These are phyloP conservation scores for Smutsia gigantea DNA, from an alignment of 2,797 vertebrate species.

Conservation along the genomic window DNA sequence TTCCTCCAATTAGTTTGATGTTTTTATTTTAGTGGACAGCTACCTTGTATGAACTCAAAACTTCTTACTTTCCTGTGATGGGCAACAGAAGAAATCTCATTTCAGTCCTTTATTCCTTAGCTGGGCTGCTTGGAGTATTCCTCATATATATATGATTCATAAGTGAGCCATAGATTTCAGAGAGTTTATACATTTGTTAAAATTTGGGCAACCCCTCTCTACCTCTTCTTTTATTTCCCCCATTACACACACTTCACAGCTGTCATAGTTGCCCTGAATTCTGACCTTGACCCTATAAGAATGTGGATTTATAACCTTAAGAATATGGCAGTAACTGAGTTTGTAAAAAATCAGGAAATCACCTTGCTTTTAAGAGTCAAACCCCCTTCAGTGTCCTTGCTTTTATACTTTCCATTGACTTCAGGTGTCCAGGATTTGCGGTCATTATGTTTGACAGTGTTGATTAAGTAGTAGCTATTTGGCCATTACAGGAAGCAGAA, in stretches of 20 bases:
- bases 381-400: background rate
- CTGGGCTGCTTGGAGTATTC: background rate
- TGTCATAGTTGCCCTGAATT: background rate
- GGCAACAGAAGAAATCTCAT: background rate
- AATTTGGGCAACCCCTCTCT: background rate
- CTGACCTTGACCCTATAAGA: background rate
- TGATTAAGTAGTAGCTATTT: background rate
- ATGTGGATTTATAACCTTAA: background rate
- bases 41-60: background rate
- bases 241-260: background rate
- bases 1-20: background rate
- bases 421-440: background rate
- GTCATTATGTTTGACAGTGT: background rate
- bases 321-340: background rate
- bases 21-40: background rate
- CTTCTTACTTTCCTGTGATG: background rate
- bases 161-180: background rate
- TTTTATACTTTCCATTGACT: background rate
- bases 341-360: background rate
- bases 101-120: background rate
- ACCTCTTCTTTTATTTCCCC: background rate
- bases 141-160: background rate
- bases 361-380: background rate
- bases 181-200: background rate
- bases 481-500: background rate